Percentiles rank a stretch among this genome's conserved stretches.
Conservation (phyloP, 2,797 vertebrate genomes). For the Lerista edwardsae region DNA sequence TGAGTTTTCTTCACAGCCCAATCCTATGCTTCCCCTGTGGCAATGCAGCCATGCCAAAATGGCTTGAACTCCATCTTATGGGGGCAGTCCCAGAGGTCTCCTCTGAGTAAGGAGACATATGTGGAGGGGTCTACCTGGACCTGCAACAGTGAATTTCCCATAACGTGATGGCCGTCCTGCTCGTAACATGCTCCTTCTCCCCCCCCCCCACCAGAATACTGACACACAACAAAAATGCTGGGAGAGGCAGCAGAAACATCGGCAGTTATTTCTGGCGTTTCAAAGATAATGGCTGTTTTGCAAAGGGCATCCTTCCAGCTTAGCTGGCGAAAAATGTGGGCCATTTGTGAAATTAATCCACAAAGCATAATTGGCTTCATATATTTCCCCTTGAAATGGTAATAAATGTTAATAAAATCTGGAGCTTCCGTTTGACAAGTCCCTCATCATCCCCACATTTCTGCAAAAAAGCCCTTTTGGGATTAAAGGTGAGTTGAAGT, state of each 20-base stretch:
- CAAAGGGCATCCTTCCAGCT: conserved; percentile 31
- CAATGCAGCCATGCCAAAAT: no score
- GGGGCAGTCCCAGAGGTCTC: no score
- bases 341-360: conserved; percentile 43
- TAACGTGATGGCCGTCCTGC: not conserved
- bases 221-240: not conserved
- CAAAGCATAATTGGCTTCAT: conserved; percentile 33
- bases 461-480: not conserved
- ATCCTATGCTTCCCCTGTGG: no score
- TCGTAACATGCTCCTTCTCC: not conserved
- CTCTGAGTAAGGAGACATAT: no score
- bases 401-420: conserved; percentile 39
- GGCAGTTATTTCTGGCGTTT: conserved; percentile 18
- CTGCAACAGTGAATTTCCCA: no score
- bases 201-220: not conserved
- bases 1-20: no score
- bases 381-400: conserved; percentile 32
- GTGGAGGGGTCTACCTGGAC: no score
- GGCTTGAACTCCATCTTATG: no score
- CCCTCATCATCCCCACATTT: not conserved
- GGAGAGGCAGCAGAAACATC: not conserved
- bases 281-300: conserved; percentile 13
- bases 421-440: conserved; percentile 10
- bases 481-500: conserved; percentile 21
- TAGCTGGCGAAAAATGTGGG: conserved; percentile 28